Conservation (phyloP, 2,797 vertebrate genomes). For the Sternotherus odoratus region DNA sequence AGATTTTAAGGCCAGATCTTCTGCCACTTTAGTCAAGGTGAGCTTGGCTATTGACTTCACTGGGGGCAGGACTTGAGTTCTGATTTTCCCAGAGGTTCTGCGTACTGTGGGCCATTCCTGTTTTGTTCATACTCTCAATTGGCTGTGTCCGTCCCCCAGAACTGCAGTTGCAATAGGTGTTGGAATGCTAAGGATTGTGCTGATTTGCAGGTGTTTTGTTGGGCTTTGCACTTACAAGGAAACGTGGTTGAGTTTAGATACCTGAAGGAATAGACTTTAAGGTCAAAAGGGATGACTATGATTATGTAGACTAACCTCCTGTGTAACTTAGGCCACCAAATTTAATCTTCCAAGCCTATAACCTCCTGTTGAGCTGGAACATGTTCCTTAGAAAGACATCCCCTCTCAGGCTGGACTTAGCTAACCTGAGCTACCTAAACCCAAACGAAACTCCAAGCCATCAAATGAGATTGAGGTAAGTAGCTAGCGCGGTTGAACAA, state of each 20-base stretch:
- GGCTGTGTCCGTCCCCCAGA: not conserved
- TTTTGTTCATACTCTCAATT: constrained; percentile 16
- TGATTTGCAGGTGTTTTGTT: not conserved
- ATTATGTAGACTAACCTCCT: not conserved
- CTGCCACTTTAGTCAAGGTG: constrained; percentile 27
- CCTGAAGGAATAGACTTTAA: not conserved
- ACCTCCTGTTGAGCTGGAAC: not conserved
- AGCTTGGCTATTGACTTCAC: constrained; percentile 63
- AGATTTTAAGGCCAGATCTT: constrained; percentile 65
- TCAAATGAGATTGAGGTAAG: not conserved
- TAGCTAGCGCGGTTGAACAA: not conserved
- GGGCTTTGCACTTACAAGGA: not conserved
- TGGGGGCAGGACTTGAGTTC: constrained; percentile 48
- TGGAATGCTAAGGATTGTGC: not conserved
- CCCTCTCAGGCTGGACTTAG: not conserved
- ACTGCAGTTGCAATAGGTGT: not conserved
- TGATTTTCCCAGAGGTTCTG: not conserved
- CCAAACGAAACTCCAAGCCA: not conserved
- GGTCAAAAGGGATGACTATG: not conserved
- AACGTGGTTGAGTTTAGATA: not conserved
- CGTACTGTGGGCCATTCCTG: constrained; percentile 29
- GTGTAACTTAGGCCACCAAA: not conserved
- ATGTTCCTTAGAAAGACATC: not conserved
- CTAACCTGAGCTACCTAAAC: not conserved
- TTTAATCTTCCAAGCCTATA: not conserved